Evolutionary conservation across 2,797 vertebrate species (phyloP), one percentile per base, ranked within the genome.

Genomic region (Pseudochaenichthys georgianus): DNA sequence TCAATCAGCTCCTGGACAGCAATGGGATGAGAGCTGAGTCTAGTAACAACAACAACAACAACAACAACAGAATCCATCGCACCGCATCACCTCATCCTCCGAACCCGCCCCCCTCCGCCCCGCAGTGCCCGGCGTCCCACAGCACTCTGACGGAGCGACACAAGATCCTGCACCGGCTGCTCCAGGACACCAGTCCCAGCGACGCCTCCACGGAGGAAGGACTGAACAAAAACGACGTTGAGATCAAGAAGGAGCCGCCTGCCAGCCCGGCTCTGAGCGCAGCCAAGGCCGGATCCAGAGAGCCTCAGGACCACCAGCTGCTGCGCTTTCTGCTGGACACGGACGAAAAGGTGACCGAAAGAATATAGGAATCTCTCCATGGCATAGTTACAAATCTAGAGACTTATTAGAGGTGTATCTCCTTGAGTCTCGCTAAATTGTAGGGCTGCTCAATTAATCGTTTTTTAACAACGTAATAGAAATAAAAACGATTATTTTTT

Each of bases 281-380:
- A 59, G 60, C 10, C 16, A 89, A 86, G 64, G 87, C 93, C 75
- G 92, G 93, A 90, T 94, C 96, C 73, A 97, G 95, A 75, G 96
- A 97, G 12, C 96, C 94, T 13, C 98, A 98, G 90, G 98, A 99
- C 88, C 97, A 99, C 75, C 97, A 98, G 89, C 93, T 99, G 53
- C 96, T 99, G 6, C 95, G 98, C 3, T 97, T 97, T 74, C 95
- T 99, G n/a, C 94, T 99, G 72, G 97, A 99, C 73, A 98, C 98
- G 45, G 97, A 99, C 0, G 97, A 99, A 88, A 98, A 99, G 89
- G 93, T 94, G 71, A 79, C 4, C 1, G 28, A 28, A 28, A 28
- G 28, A 28, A 28, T 28, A 28, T 28, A 13, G 5, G 19, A n/a
- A 42, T 8, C 23, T 13, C 5, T 5, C 19, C 19, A 38, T 38